Base-by-base conservation (phyloP, 2,888 invertebrate species). In the Lottia gigantea region DNA sequence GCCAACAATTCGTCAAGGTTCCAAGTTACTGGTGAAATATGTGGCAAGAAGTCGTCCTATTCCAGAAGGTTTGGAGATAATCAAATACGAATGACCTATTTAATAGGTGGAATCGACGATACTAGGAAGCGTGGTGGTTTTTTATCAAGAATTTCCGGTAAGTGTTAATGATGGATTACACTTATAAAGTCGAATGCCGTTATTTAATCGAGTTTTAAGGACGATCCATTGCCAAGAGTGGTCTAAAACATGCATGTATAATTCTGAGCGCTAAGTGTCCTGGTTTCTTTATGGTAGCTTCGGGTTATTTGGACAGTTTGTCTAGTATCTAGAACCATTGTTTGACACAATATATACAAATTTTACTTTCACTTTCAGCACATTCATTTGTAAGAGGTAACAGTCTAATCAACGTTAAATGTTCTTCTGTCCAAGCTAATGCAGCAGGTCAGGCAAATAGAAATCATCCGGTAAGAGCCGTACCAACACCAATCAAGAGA, bases 11-110 rank as follows among this genome's bases (percentile, higher is more conserved):
- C 16, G 45, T 46, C 46, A 16, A 68, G 63, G 64, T 68, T 68
- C 68, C 62, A 64, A 47, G 68, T 68, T 40, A 40, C 47, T 11
- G 68, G 47, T 12, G 64, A 68, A 47, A 19, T 68, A 25, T 68
- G 68, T 49, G 68, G 68, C 2, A 63, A 62, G 64, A 63, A 31
- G 19, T 46, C 63, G 0, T 26, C 31, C 1, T 63, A 47, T n/a
- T 45, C 25, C 15, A 25, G 49, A 19, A 19, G 63, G 4, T 40
- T 68, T 14, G 68, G 19, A 8, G 62, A 62, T 47, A 68, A 47
- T 46, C 46, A 49, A 19, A 46, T 68, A n/a, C 16, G 68, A 16
- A 23, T 68, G 63, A 68, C 68, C 1, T 68, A 64, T 23, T 46
- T 68, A 26, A n/a, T 64, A 0, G 64, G 62, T 14, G 64, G 46